Evolutionary conservation across 2,888 invertebrate genomes (phyloP).

Genomic region (Choristoneura rosaceana): DNA sequence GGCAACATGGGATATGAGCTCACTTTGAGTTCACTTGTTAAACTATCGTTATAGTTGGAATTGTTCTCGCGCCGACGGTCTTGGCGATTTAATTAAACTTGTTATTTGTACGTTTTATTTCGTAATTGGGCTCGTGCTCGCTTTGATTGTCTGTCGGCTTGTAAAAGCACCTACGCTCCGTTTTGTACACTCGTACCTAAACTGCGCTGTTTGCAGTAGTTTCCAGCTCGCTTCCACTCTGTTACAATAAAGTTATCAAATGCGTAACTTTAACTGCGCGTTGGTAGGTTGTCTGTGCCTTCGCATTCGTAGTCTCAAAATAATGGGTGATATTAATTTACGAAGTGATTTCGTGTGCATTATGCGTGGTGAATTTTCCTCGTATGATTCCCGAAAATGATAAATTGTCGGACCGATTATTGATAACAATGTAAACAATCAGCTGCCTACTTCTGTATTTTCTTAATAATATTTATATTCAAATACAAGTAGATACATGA

Average conservation of each 20-base stretch:
- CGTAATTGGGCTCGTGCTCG: conserved; percentile 72
- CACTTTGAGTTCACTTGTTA: conserved; percentile 78
- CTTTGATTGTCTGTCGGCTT: conserved; percentile 76
- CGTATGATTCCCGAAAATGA: conserved; percentile 54
- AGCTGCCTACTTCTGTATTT: neutral
- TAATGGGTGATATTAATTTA: conserved; percentile 55
- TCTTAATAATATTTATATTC: neutral
- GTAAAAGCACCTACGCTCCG: conserved; percentile 62
- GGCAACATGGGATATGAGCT: conserved; percentile 71
- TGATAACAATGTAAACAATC: conserved; percentile 1
- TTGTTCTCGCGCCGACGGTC: conserved; percentile 68
- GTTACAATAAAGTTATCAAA: conserved; percentile 46
- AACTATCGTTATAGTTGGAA: conserved; percentile 79
- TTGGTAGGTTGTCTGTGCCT: conserved; percentile 45
- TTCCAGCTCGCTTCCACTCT: conserved; percentile 48
- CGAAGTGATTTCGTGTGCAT: conserved; percentile 51
- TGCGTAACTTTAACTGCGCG: conserved; percentile 41
- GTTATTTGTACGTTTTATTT: conserved; percentile 84
- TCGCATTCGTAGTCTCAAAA: conserved; percentile 22
- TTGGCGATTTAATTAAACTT: conserved; percentile 84
- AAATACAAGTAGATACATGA: neutral
- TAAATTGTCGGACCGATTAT: neutral
- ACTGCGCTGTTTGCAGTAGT: conserved; percentile 47
- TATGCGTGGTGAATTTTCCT: conserved; percentile 55
- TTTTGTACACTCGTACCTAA: conserved; percentile 50